Evolutionary conservation across 2,888 invertebrate genomes (phyloP), one percentile per base, ranked within the genome.

Genomic region (Lumbricus terrestris): DNA sequence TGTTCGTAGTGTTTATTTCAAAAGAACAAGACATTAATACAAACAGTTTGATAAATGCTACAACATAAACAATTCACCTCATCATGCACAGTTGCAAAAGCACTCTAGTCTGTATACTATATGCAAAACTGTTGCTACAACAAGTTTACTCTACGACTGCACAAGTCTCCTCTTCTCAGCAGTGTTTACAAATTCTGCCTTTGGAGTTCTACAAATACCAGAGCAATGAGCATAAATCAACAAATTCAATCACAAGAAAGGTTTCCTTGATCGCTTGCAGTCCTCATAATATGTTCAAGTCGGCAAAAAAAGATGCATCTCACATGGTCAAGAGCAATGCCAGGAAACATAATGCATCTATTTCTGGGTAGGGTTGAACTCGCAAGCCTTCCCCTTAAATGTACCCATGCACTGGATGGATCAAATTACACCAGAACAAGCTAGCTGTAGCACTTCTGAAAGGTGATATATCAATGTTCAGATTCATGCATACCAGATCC

Each of bases 11-110:
- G n/a, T 69, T 69, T 69, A 69, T 69, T 69, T n/a, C 69, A 69
- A 69, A 69, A 69, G 69, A 69, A 69, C 69, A 69, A n/a, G 69
- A 69, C 69, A 69, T n/a, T n/a, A 69, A 69, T n/a, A 69, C 69
- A 69, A 69, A 69, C 2, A 69, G n/a, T 69, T 69, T 69, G 69
- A 69, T 69, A 69, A 69, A 69, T 69, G 69, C 69, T 69, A 69
- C 69, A 69, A 69, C 69, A 69, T 69, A 69, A 69, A 69, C 69
- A 69, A 69, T 16, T 29, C 69, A n/a, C 69, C n/a, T 69, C 69
- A n/a, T 69, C 69, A 16, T n/a, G n/a, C 69, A 69, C n/a, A 69
- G n/a, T n/a, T n/a, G 29, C 69, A 69, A 69, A 69, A 69, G 69
- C 69, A 69, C 8, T 69, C 69, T 69, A 69, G 69, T 69, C 69